A percentile compares a stretch with the other conserved stretches of the same genome.
Conservation (phyloP, 1,140 invertebrate genomes). For the Eulimnadia texana region DNA sequence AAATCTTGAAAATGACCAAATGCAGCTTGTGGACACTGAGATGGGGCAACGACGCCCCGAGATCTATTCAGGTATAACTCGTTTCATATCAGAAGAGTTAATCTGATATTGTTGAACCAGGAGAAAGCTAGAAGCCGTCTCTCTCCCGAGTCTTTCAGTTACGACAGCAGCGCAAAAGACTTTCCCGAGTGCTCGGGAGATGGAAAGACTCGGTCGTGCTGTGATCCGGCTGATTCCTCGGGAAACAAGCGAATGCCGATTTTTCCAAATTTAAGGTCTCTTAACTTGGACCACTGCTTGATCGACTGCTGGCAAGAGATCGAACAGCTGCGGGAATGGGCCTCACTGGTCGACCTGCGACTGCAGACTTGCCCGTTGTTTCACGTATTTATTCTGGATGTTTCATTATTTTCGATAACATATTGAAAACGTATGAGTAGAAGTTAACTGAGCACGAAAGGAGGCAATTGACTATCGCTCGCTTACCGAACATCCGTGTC, state of each 20-base stretch:
- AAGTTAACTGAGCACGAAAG: constrained; percentile 76
- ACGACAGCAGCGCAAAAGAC: not conserved
- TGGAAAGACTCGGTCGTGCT: not conserved
- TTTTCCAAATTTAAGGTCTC: constrained; percentile 51
- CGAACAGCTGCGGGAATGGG: constrained; percentile 64
- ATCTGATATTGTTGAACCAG: no score
- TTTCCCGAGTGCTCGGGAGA: not conserved
- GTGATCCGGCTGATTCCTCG: not conserved
- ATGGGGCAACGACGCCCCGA: not conserved
- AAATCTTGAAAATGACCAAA: constrained; percentile 69
- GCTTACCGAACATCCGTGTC: constrained; percentile 65
- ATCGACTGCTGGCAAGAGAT: constrained; percentile 75
- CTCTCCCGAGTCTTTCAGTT: no score
- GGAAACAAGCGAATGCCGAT: not conserved
- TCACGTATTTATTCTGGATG: constrained; percentile 34
- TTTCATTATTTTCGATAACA: not conserved
- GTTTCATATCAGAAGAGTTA: not conserved
- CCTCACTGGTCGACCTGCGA: constrained; percentile 60
- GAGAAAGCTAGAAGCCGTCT: no score
- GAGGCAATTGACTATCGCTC: constrained; percentile 65
- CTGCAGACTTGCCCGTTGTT: constrained; percentile 44
- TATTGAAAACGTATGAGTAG: constrained; percentile 26
- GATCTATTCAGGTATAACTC: not conserved
- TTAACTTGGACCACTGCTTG: constrained; percentile 71
- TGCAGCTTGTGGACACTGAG: constrained; percentile 54